Base-by-base conservation (phyloP, 2,888 invertebrate genomes). In the Arenicola marina region DNA sequence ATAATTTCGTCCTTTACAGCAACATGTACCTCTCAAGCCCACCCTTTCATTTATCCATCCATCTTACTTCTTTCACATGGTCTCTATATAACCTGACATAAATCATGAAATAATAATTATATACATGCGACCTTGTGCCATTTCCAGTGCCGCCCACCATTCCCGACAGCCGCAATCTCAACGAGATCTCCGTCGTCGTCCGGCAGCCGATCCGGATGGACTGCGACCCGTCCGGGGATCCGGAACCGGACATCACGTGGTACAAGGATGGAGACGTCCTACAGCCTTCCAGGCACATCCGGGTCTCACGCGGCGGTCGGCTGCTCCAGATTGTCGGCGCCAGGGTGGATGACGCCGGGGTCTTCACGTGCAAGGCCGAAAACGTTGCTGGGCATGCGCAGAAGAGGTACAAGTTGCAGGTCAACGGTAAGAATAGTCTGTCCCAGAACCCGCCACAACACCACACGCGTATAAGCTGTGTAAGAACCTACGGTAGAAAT, bases 341-440 rank as follows among this genome's bases (percentile, higher is more conserved):
- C 0, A 73, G 76, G 61, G 68, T 74, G 34, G 75, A 75, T 1
- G 83, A 86, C 72, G 82, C 77, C 18, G 85, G 84, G 2, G 71
- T 67, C 32, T 86, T 85, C 70, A 78, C 76, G 28, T 86, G 86
- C 65, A 69, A 75, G 51, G 86, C 85, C 2, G 74, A 74, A 26
- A 86, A 85, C 71, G 82, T 82, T 34, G 85, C 85, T 2, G 86
- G 86, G 0, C 73, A 75, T 53, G 79, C 85, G 11, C 66, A 73
- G 48, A 66, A 72, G 45, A 67, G 67, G 3, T 77, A 74, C 57
- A 64, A 66, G 3, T 67, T 81, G 2, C 48, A 73, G 54, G 80
- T 82, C 15, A 69, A 73, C 51, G 78, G 81, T 81, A 58, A 63
- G 72, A 11, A 29, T 7, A n/a, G n/a, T n/a, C n/a, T n/a, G n/a